phyloP scores from a whole-genome alignment of 2,113 vertebrate species.

The Symphodus melops region DNA sequence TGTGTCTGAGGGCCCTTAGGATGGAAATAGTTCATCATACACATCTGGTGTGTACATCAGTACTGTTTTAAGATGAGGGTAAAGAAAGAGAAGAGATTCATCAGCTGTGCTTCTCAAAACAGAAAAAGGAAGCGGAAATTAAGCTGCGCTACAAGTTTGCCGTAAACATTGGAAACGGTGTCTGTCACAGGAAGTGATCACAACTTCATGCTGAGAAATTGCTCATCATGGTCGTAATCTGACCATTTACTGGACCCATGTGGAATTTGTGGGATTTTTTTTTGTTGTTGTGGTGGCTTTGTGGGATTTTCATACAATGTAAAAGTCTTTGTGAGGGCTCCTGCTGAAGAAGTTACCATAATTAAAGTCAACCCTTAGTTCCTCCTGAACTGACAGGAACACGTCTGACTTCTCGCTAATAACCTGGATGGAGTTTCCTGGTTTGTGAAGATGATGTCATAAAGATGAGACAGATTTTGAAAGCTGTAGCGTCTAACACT shows the following conservation, averaged over 20 bases:
- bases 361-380: constrained; percentile 38
- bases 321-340: constrained; percentile 16
- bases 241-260: constrained; percentile 24
- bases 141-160: constrained; percentile 1
- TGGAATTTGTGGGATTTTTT: constrained; percentile 38
- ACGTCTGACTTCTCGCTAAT: constrained; percentile 30
- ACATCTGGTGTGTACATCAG: constrained; percentile 15
- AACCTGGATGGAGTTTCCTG: constrained; percentile 65
- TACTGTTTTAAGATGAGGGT: constrained; percentile 34
- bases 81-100: constrained; percentile 20
- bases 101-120: constrained; percentile 24
- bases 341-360: constrained; percentile 11
- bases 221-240: constrained; percentile 15
- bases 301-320: background rate
- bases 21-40: background rate
- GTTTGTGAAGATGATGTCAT: constrained; percentile 61
- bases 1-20: background rate
- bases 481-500: constrained; percentile 51
- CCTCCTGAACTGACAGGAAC: constrained; percentile 42
- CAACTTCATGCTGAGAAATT: constrained; percentile 8
- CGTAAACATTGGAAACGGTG: constrained; percentile 32
- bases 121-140: constrained; percentile 53
- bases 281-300: background rate
- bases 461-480: constrained; percentile 61
- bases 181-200: constrained; percentile 8